Base-by-base conservation (phyloP, 1,140 invertebrate species). In the Campodea augens region DNA sequence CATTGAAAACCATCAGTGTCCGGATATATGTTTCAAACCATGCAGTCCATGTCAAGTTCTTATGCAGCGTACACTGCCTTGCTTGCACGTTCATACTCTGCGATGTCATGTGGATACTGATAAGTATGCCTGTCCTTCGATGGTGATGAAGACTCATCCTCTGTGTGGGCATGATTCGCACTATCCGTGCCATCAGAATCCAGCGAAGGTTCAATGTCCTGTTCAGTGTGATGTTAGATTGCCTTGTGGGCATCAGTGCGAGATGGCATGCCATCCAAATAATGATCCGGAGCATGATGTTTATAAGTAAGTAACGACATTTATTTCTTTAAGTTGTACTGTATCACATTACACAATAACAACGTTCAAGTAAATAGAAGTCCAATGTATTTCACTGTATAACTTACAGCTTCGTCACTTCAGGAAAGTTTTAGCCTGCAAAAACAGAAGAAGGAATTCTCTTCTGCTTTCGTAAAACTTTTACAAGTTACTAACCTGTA, bases 41-140 rank as follows among this genome's bases (percentile, higher is more conserved):
- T 44, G 46, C 10, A 36, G 32, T 19, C 24, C 19, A 29, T 37
- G 40, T 23, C 4, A 5, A 10, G 36, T 37, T n/a, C 10, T 13
- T 25, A 40, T 43, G 4, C 5, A 29, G 13, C 40, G 41, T 22
- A 38, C 23, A 13, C 25, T 49, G 3, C 19, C 36, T 3, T 49
- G 48, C 45, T 37, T 21, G 2, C 43, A 46, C 21, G 25, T 19
- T n/a, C n/a, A 13, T 3, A 10, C 13, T 2, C 20, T 13, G 2
- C 12, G 12, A 4, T 49, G 48, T 38, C 29, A 10, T 25, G 19
- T 5, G 5, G 21, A 2, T 18, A 10, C 25, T 2, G 36, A 37
- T 12, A 24, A 36, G 13, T 22, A 32, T 24, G 38, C 18, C 15
- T 49, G 48, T 38, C 12, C 23, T 3, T 23, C 21, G 3, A 20